Evolutionary conservation across 2,113 vertebrate genomes (phyloP), one percentile per base, ranked within the genome.

Genomic region (Neolamprologus toae): DNA sequence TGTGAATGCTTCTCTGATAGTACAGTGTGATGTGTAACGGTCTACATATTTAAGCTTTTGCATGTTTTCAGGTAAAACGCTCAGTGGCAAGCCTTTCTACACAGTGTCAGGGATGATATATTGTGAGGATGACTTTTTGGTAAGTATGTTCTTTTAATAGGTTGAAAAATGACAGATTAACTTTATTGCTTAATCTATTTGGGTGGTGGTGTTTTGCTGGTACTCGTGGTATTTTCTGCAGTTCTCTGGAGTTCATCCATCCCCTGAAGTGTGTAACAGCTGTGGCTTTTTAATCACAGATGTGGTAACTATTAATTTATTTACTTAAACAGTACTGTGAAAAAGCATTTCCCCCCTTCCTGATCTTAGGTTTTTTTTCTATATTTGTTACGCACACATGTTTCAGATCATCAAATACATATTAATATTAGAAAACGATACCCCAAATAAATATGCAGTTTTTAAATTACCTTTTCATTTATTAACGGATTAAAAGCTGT

Each of bases 121-220:
- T 85, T 98, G 98, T 86, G 98, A 98, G 90, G 91, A 95, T 3
- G 98, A 99, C 94, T 99, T 98, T 95, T 95, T 98, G 97, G 98
- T 99, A 95, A 97, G 97, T 96, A 85, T 35, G 12, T 7, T 80
- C 8, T 47, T 80, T 63, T 53, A 17, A 7, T 17, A 6, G 23
- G 13, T 57, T 49, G 33, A 51, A 71, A 80, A 84, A 4, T 6
- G 13, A 35, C 8, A 59, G 7, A 78, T 26, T 68, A 68, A 68
- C 63, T 68, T 68, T 68, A 68, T 8, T 68, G 2, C 19, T 19
- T 21, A 68, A 68, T 37, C 11, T 37, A 37, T 68, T 66, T 13
- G 61, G 61, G 61, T 37, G 33, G 33, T 66, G 61, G 61, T 66
- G 4, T 66, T 68, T 68, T 68, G 19, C 33, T 68, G 63, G 33